Conservation (phyloP, 2,113 vertebrate species). For the Daphoenositta chrysoptera region DNA sequence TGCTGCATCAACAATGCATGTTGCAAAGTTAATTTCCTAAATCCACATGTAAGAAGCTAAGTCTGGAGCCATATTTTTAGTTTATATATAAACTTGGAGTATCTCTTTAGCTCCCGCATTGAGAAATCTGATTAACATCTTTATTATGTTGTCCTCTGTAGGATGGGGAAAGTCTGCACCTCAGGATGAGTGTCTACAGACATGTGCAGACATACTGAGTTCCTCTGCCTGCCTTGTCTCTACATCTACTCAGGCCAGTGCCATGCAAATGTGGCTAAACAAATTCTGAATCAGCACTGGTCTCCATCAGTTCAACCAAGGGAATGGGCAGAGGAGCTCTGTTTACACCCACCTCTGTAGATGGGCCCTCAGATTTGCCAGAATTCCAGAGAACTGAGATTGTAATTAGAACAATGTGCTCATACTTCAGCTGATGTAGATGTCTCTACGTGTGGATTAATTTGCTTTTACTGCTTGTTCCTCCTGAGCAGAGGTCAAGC, state of each 20-base stretch:
- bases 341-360: background rate
- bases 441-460: background rate
- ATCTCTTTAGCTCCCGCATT: background rate
- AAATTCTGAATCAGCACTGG: conserved; percentile 20
- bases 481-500: background rate
- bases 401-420: background rate
- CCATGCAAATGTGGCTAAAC: background rate
- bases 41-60: background rate
- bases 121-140: background rate
- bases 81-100: background rate
- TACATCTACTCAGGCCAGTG: background rate
- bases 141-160: background rate
- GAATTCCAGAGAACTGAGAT: background rate
- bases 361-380: background rate
- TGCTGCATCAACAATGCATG: background rate
- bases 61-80: background rate
- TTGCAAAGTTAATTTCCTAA: background rate
- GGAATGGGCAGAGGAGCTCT: background rate
- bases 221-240: background rate
- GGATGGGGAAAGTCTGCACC: background rate
- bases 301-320: background rate
- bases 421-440: background rate
- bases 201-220: background rate
- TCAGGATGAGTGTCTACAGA: background rate
- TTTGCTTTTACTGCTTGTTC: background rate